Evolutionary conservation across 30 jellyfish, hydroid and myxozoan genomes (phyloP).

Genomic region (Aurelia aurita): DNA sequence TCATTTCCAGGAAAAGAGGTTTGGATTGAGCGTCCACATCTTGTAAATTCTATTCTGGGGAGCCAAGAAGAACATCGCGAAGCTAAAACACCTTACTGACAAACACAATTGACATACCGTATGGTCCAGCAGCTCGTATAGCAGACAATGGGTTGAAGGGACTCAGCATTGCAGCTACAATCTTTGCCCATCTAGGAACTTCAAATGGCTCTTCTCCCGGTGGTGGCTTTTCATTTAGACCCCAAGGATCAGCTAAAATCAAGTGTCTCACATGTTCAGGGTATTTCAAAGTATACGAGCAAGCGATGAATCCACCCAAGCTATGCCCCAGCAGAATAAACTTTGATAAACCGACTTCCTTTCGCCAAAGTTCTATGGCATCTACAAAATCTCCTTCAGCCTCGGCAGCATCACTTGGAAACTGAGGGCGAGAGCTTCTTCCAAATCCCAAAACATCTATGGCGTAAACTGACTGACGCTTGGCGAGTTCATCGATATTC

Average conservation of each 20-base stretch:
- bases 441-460: conserved; percentile 96
- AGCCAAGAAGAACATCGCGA: too few relatives aligned
- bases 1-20: too few relatives aligned
- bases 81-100: too few relatives aligned
- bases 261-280: conserved; percentile 95
- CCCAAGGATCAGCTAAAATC: conserved; percentile 99
- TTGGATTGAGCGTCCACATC: too few relatives aligned
- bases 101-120: conserved; percentile 88
- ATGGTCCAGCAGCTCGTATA: conserved; percentile 97
- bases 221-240: conserved; percentile 96
- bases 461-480: conserved; percentile 77
- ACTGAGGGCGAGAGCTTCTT: conserved; percentile 93
- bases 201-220: conserved; percentile 94
- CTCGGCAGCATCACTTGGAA: conserved; percentile 95
- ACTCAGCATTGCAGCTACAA: conserved; percentile 91
- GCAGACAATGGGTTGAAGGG: conserved; percentile 96
- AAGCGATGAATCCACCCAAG: conserved; percentile 96
- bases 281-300: conserved; percentile 83
- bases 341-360: conserved; percentile 78
- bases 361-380: conserved; percentile 95
- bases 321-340: conserved; percentile 96
- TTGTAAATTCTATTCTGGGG: too few relatives aligned
- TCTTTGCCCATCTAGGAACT: conserved; percentile 95
- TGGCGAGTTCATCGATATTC: conserved; percentile 86
- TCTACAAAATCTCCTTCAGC: conserved; percentile 90